A percentile compares a stretch with the other conserved stretches of the same genome.
Conservation (phyloP, 2,113 vertebrate species). For the Tragulus kanchil region DNA sequence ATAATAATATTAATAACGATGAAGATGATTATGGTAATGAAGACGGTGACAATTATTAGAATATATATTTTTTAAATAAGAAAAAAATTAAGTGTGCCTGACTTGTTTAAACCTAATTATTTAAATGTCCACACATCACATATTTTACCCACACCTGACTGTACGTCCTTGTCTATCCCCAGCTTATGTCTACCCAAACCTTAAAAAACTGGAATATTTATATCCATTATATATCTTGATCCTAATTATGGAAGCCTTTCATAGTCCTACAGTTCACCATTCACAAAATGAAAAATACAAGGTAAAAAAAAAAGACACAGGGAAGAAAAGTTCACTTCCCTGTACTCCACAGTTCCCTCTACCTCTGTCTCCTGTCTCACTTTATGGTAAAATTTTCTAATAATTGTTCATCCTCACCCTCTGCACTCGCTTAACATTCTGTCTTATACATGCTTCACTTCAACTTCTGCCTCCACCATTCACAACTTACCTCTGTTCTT, state of each 20-base stretch:
- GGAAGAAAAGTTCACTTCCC: not conserved
- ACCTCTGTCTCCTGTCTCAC: not conserved
- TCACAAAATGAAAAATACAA: not conserved
- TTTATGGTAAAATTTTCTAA: not conserved
- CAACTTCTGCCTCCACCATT: not conserved
- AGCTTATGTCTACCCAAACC: not conserved
- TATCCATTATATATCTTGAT: not conserved
- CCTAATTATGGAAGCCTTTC: not conserved
- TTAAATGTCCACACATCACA: not conserved
- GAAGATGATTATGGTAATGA: not conserved
- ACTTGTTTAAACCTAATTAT: not conserved
- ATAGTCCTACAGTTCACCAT: not conserved
- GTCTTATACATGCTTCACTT: not conserved
- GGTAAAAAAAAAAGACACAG: not conserved
- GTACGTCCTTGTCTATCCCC: too few relatives aligned
- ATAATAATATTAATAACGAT: not conserved
- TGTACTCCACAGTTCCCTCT: not conserved
- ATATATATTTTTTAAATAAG: not conserved
- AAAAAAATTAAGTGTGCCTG: not conserved
- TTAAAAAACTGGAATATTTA: not conserved
- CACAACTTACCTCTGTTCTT: not conserved
- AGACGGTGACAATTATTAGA: not conserved
- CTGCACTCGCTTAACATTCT: not conserved
- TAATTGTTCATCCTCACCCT: not conserved
- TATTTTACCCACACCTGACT: not conserved